phyloP scores from a whole-genome alignment of 1,140 invertebrate species.

The Dufourea novaeangliae region DNA sequence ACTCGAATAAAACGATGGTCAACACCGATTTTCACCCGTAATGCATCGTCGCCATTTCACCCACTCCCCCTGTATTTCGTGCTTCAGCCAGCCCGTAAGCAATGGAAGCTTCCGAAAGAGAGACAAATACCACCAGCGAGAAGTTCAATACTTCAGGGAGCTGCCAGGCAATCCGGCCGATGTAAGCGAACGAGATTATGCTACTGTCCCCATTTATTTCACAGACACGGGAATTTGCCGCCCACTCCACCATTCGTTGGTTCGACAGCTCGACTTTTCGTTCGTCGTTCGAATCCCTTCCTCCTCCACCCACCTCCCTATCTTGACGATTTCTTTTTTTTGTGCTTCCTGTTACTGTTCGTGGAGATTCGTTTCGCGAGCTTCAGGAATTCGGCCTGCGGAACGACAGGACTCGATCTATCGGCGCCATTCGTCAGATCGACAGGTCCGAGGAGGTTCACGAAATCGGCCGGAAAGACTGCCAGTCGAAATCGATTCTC shows the following conservation, averaged over 20 bases:
- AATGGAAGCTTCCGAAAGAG: not conserved
- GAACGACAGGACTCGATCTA: not conserved
- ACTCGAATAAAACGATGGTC: no score
- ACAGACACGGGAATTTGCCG: not conserved
- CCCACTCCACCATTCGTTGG: not conserved
- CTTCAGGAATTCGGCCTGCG: not conserved
- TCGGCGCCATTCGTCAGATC: not conserved
- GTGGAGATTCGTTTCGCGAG: not conserved
- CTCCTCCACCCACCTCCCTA: no score
- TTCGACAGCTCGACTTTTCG: not conserved
- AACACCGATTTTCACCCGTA: no score
- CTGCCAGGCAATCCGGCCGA: not conserved
- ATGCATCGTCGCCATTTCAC: no score
- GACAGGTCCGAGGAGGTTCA: not conserved
- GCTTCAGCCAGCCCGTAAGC: no score
- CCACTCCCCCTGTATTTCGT: no score
- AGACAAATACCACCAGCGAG: not conserved
- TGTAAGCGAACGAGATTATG: slow-evolving; percentile 2
- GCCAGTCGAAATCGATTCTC: not conserved
- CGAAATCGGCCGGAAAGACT: not conserved
- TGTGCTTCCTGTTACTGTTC: not conserved
- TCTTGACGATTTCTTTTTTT: not conserved
- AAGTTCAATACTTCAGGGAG: not conserved
- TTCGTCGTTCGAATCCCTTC: no score
- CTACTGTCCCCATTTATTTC: not conserved